These are phyloP conservation scores for Bujurquina vittata DNA, from an alignment of 2,113 vertebrate genomes.

Conservation along the genomic window DNA sequence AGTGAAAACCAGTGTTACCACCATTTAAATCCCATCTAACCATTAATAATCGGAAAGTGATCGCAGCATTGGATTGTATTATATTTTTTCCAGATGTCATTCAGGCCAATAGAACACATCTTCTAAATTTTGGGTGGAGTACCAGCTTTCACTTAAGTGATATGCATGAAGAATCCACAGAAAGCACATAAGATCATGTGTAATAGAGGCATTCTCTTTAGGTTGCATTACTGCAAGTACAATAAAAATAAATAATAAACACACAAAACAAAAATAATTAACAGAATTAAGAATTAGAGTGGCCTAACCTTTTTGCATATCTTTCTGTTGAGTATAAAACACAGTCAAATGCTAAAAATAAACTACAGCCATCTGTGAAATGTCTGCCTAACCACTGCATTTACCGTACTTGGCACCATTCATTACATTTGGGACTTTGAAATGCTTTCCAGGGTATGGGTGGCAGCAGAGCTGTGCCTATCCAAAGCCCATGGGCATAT, in stretches of 20 bases:
- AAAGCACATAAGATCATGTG: not conserved
- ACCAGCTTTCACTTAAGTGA: constrained; percentile 9
- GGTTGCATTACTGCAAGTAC: not conserved
- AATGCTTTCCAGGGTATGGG: constrained; percentile 52
- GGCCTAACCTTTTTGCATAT: not conserved
- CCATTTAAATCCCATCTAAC: not conserved
- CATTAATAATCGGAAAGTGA: not conserved
- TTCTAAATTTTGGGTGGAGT: not conserved
- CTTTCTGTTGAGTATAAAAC: constrained; percentile 17
- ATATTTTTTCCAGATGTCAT: not conserved
- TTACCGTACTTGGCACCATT: constrained; percentile 43
- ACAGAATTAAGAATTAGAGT: not conserved
- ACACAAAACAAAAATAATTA: not conserved
- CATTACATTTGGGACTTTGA: constrained; percentile 51
- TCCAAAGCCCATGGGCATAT: constrained; percentile 61
- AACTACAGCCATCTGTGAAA: constrained; percentile 43
- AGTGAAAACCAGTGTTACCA: not conserved
- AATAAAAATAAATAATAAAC: not conserved
- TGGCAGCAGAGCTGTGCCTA: constrained; percentile 52
- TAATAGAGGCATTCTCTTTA: not conserved
- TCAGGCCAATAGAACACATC: not conserved
- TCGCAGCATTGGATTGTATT: not conserved
- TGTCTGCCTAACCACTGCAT: constrained; percentile 49
- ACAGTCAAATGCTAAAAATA: constrained; percentile 42
- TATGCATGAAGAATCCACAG: constrained; percentile 45